Conservation (phyloP, 2,888 invertebrate genomes). For the Trichacis sp. region DNA sequence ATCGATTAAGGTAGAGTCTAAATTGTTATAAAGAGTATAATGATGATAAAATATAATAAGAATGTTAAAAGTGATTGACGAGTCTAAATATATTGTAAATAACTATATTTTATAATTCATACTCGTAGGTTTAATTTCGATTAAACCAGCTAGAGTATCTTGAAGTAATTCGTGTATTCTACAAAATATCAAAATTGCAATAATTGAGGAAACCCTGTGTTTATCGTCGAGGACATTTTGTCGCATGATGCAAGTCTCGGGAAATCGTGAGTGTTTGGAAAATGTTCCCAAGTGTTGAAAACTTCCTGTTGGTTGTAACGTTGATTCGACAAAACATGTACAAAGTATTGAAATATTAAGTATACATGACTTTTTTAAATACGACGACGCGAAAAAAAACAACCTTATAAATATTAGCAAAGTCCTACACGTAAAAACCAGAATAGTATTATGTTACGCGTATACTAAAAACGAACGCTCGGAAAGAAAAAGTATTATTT, state of each 20-base stretch:
- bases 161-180: too few relatives aligned
- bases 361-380: slow-evolving; percentile 12
- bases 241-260: slow-evolving; percentile 29
- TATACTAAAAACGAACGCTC: slow-evolving; percentile 16
- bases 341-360: slow-evolving; percentile 21
- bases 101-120: slow-evolving; percentile 8
- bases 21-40: slow-evolving; percentile 6
- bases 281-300: slow-evolving; percentile 15
- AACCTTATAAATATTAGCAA: slow-evolving; percentile 21
- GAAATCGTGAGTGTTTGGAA: background rate
- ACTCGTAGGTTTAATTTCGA: slow-evolving; percentile 1
- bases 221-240: slow-evolving; percentile 4
- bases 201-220: background rate
- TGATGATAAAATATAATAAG: background rate
- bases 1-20: slow-evolving; percentile 3
- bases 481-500: slow-evolving; percentile 26
- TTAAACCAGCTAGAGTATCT: background rate
- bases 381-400: slow-evolving; percentile 8
- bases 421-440: slow-evolving; percentile 32
- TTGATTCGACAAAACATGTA: slow-evolving; percentile 25
- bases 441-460: slow-evolving; percentile 32
- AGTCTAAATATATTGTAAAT: slow-evolving; percentile 10
- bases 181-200: background rate
- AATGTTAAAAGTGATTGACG: slow-evolving; percentile 10
- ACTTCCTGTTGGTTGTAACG: slow-evolving; percentile 28